Evolutionary conservation across 2,797 vertebrate genomes (phyloP).

Genomic region (Picus viridis): DNA sequence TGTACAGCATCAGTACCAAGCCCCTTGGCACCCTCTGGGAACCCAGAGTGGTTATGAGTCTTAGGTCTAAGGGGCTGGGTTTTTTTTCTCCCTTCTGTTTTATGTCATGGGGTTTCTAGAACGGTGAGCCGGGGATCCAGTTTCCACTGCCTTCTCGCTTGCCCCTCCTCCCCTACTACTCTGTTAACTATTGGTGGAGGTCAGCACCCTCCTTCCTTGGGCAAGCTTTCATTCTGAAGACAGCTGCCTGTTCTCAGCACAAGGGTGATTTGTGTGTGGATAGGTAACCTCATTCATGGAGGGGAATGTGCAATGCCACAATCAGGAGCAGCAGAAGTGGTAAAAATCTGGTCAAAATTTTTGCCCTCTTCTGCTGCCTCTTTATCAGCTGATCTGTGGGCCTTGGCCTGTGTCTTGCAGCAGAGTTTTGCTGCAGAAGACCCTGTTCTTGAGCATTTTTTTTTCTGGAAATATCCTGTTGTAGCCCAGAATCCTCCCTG

Average conservation of each 20-base stretch:
- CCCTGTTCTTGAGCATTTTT: neutral
- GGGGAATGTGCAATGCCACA: slow-evolving; percentile 14
- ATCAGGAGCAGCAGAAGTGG: neutral
- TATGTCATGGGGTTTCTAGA: neutral
- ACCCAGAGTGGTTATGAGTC: slow-evolving; percentile 39
- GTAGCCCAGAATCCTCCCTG: neutral
- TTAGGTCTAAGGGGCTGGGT: neutral
- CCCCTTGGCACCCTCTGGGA: slow-evolving; percentile 44
- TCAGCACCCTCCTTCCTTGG: neutral
- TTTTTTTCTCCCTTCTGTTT: neutral
- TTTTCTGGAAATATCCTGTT: neutral
- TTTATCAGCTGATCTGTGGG: neutral
- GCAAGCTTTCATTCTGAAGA: neutral
- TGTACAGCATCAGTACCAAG: slow-evolving; percentile 32
- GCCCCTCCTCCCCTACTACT: neutral
- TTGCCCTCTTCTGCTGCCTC: neutral
- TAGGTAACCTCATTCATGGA: neutral
- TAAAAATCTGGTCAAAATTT: neutral
- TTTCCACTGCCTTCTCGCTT: neutral
- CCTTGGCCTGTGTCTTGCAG: neutral
- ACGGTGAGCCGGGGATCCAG: neutral
- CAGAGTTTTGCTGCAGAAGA: neutral
- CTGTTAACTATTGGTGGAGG: neutral
- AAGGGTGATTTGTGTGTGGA: neutral
- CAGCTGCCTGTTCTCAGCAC: neutral